Base-by-base conservation (phyloP, 2,113 vertebrate species). In the Cryptotis parvus region DNA sequence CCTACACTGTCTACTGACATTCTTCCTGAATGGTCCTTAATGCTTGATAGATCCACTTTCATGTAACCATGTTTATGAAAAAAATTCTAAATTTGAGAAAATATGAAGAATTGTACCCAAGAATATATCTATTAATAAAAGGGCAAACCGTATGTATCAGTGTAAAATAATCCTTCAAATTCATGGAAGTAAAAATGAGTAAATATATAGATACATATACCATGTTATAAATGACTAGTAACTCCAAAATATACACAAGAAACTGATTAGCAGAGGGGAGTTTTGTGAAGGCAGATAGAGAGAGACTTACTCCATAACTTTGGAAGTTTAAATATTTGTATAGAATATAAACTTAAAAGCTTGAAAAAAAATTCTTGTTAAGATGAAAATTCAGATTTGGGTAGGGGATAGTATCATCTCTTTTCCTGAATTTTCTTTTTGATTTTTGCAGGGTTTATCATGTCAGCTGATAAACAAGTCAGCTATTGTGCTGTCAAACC, bases 1-100 rank as follows among this genome's bases (percentile, higher is more conserved):
- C 39, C 37, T 41, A 12, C 6, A 55, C 39, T 39, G 45, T 70
- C 65, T n/a, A 49, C 15, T 49, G 74, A 91, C 43, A 55, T 61
- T 87, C 52, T 55, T 91, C 33, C 84, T 80, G 39, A 72, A 68
- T 52, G 35, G 41, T 69, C 20, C 68, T 45, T 72, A 87, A 61
- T 43, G 39, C 33, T 78, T 69, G 65, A n/a, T 29, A 75, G n/a
- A 85, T 26, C 80, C 24, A 77, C 15, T 88, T 43, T 33, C 20
- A 52, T 69, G 9, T 45, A 35, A 79, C 16, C 43, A 84, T 76
- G 33, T 72, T 90, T 37, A 58, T 69, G 58, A 78, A 91, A 78
- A n/a, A 84, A 79, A 74, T 55, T 63, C 58, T 58, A 83, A 69
- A 45, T 24, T 76, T 83, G 35, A 33, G 66, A 37, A 75, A 39